Evolutionary conservation across 2,113 vertebrate genomes (phyloP).

Genomic region (Xiphorhynchus elegans): DNA sequence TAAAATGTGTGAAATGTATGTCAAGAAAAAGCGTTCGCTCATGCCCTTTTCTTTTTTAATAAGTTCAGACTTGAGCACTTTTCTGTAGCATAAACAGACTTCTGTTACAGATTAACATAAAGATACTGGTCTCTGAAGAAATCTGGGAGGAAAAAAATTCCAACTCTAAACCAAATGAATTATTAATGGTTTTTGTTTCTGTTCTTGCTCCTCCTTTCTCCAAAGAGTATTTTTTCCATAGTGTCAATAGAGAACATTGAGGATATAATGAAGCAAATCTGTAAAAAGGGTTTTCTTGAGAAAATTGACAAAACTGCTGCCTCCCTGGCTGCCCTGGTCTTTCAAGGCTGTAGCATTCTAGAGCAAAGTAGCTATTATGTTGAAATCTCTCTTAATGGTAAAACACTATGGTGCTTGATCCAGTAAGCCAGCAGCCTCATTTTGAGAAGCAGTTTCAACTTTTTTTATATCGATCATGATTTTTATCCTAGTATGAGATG

Average conservation of each 20-base stretch:
- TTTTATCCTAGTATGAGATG: neutral
- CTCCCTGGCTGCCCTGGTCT: constrained; percentile 55
- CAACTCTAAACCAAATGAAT: neutral
- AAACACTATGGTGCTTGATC: rapidly evolving
- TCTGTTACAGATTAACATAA: neutral
- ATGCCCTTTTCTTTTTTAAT: neutral
- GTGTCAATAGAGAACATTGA: neutral
- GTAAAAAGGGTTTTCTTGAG: constrained; percentile 43
- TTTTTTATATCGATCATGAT: neutral
- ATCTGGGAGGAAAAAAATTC: neutral
- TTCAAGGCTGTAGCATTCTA: constrained; percentile 73
- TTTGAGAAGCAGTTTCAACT: neutral
- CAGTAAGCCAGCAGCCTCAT: neutral
- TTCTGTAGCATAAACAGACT: neutral
- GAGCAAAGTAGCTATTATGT: constrained; percentile 73
- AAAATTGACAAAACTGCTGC: constrained; percentile 83
- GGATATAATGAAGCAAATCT: constrained; percentile 31
- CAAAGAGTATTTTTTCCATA: neutral
- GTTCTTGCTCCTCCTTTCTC: neutral
- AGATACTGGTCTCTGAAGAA: neutral
- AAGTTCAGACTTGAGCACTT: neutral
- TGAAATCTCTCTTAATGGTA: neutral
- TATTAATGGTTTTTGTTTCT: neutral
- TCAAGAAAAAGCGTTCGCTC: neutral
- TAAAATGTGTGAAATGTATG: neutral